These are phyloP conservation scores for Percina caprodes DNA, from an alignment of 2,113 vertebrate species.

Conservation along the genomic window DNA sequence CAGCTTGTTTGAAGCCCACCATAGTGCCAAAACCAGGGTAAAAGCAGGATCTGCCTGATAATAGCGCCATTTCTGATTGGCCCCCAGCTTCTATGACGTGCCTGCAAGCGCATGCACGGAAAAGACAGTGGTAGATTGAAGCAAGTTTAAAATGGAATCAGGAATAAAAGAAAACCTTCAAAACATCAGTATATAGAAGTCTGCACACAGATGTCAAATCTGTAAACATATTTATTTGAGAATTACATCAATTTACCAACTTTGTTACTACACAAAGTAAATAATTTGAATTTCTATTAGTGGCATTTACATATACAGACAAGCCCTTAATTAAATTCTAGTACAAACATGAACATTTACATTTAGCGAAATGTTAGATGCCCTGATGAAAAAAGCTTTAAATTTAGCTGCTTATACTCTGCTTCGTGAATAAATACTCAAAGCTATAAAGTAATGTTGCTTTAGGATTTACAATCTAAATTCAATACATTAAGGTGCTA, in stretches of 20 bases:
- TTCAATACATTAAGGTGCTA: conserved; percentile 9
- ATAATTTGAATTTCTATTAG: not conserved
- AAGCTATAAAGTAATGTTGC: not conserved
- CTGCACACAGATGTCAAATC: conserved; percentile 1
- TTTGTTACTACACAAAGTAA: not conserved
- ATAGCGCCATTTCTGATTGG: no score
- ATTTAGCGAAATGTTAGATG: not conserved
- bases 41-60: no score
- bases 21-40: no score
- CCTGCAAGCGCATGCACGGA: no score
- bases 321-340: not conserved
- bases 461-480: not conserved
- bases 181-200: not conserved
- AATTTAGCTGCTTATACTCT: not conserved
- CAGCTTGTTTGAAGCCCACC: no score
- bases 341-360: not conserved
- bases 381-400: not conserved
- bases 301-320: conserved; percentile 25
- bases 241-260: conserved; percentile 5
- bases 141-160: no score
- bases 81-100: no score
- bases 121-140: no score
- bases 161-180: not conserved
- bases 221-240: conserved; percentile 47
- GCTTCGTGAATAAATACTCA: not conserved